Evolutionary conservation across 2,797 vertebrate species (phyloP).

Genomic region (Anguilla megastoma): DNA sequence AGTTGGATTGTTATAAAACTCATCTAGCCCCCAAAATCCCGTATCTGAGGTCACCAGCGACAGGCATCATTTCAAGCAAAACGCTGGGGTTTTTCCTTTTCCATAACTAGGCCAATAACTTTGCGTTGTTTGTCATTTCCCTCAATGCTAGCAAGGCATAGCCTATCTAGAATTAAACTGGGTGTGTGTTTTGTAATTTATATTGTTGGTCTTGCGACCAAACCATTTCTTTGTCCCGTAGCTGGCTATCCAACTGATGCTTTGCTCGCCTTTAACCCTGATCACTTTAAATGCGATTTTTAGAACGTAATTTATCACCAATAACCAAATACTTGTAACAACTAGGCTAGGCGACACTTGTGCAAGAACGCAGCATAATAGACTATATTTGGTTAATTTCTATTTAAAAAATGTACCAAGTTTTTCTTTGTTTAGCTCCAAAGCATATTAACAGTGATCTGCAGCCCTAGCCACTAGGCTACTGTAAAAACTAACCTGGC

Average conservation of each 20-base stretch:
- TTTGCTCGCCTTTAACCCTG: not conserved
- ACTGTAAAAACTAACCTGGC: not conserved
- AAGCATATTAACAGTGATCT: not conserved
- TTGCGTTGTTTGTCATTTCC: not conserved
- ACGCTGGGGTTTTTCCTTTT: not conserved
- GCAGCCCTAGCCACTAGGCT: not conserved
- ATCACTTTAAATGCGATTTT: not conserved
- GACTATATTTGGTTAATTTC: not conserved
- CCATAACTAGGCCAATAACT: not conserved
- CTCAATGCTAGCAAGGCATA: not conserved
- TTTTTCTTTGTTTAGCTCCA: slow-evolving; percentile 10
- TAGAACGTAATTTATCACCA: not conserved
- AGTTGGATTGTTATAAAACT: slow-evolving; percentile 85
- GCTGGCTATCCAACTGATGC: not conserved
- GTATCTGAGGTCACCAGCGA: slow-evolving; percentile 78
- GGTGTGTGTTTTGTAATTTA: not conserved
- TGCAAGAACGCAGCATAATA: not conserved
- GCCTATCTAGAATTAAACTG: not conserved
- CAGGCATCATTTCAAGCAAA: slow-evolving; percentile 15
- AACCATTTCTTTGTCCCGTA: slow-evolving; percentile 9
- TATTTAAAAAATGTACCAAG: not conserved
- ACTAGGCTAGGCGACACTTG: not conserved
- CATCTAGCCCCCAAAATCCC: slow-evolving; percentile 91
- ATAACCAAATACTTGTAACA: not conserved
- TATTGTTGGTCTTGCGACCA: not conserved